Evolutionary conservation across 2,113 vertebrate species (phyloP).

Genomic region (Carollia perspicillata): DNA sequence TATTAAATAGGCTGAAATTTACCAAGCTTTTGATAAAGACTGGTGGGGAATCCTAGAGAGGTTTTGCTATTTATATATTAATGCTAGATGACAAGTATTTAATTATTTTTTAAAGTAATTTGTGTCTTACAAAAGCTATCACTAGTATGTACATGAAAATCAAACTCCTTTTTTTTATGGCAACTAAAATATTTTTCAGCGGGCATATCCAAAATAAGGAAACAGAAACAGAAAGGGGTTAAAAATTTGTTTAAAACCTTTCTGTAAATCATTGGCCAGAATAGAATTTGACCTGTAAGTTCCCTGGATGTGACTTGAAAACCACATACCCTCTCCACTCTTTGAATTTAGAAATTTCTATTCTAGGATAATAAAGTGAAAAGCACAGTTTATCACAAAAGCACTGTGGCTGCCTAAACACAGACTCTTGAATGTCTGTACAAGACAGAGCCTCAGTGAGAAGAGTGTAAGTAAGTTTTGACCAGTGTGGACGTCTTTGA

Average conservation of each 20-base stretch:
- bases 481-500: conserved; percentile 48
- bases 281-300: background rate
- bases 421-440: background rate
- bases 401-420: background rate
- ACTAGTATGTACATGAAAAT: background rate
- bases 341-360: conserved; percentile 18
- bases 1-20: background rate
- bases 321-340: background rate
- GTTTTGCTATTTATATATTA: background rate
- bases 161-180: background rate
- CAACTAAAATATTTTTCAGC: background rate
- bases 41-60: background rate
- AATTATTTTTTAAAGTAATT: background rate
- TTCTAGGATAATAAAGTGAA: background rate
- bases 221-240: background rate
- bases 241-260: background rate
- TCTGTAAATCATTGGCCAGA: background rate
- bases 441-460: background rate
- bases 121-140: background rate
- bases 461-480: background rate
- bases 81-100: background rate
- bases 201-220: background rate
- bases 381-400: background rate
- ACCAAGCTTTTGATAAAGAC: conserved; percentile 1
- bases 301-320: background rate